phyloP scores from a whole-genome alignment of 1,140 invertebrate species.

The Meloidogyne chitwoodi region DNA sequence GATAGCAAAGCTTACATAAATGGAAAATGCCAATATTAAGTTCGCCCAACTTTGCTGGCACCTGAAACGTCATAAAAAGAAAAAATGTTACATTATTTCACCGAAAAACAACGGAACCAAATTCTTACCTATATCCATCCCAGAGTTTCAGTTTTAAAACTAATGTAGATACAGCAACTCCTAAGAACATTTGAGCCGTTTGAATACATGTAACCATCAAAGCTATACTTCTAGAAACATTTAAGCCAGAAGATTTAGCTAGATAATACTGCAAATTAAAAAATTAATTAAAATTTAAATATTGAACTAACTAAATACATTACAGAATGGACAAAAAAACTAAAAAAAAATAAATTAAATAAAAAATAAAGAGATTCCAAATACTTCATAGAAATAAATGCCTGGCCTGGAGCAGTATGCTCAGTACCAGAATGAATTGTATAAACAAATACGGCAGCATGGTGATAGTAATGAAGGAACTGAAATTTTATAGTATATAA shows the following conservation, averaged over 20 bases:
- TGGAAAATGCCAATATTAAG: constrained; percentile 79
- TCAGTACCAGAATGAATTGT: constrained; percentile 87
- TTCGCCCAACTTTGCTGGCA: constrained; percentile 82
- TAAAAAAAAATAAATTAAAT: constrained; percentile 74
- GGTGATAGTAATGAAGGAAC: constrained; percentile 65
- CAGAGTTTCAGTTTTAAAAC: constrained; percentile 45
- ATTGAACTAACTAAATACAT: constrained; percentile 69
- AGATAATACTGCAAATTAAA: constrained; percentile 78
- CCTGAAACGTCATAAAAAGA: neutral
- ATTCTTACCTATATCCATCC: constrained; percentile 16
- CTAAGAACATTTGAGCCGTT: constrained; percentile 66
- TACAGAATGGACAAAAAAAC: constrained; percentile 90
- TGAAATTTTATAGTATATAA: neutral
- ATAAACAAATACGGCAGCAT: constrained; percentile 76
- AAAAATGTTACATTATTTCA: no score
- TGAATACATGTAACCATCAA: constrained; percentile 81
- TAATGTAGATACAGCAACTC: constrained; percentile 41
- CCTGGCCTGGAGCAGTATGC: constrained; percentile 86
- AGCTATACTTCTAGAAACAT: constrained; percentile 75
- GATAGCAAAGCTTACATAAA: constrained; percentile 73
- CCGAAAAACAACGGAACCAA: neutral
- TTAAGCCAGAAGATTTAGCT: constrained; percentile 78
- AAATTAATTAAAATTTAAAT: neutral
- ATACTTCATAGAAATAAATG: constrained; percentile 72
- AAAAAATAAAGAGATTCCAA: neutral